Evolutionary conservation across 2,113 vertebrate species (phyloP).

Genomic region (Sceloporus undulatus): DNA sequence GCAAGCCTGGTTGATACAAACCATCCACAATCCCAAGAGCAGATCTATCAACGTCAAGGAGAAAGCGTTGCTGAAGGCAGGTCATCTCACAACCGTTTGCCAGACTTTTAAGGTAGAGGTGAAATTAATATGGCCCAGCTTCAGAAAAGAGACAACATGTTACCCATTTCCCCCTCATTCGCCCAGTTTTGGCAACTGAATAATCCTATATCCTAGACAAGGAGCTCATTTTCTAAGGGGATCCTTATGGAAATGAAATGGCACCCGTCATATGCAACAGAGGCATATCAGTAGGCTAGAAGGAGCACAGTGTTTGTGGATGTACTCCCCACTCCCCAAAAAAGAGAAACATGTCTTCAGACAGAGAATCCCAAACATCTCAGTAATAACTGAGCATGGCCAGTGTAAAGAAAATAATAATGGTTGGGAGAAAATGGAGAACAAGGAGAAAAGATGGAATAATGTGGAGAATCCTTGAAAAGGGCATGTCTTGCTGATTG

Average conservation of each 20-base stretch:
- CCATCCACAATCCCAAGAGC: not conserved
- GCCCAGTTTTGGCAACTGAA: not conserved
- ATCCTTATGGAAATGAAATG: not conserved
- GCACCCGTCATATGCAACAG: not conserved
- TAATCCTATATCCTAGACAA: not conserved
- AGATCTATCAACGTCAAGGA: conserved; percentile 1
- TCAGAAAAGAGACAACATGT: not conserved
- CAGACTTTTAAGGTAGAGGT: conserved; percentile 15
- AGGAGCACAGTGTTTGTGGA: not conserved
- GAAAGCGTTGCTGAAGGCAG: not conserved
- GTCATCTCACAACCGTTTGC: rapidly evolving
- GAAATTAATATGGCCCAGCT: conserved; percentile 24
- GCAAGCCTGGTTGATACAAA: not conserved
- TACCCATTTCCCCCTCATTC: not conserved
- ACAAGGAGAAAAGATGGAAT: not conserved
- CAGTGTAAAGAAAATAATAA: not conserved
- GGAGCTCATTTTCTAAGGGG: not conserved
- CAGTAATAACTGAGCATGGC: not conserved
- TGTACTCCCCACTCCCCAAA: not conserved
- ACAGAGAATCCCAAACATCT: not conserved
- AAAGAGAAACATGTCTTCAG: not conserved
- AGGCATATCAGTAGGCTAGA: no score
- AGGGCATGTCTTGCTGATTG: not conserved
- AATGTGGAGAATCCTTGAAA: not conserved
- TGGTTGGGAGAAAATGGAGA: not conserved